Percentiles rank a stretch among this genome's conserved stretches.
phyloP scores from a whole-genome alignment of 2,113 vertebrate genomes.

The Calyptomena viridis region DNA sequence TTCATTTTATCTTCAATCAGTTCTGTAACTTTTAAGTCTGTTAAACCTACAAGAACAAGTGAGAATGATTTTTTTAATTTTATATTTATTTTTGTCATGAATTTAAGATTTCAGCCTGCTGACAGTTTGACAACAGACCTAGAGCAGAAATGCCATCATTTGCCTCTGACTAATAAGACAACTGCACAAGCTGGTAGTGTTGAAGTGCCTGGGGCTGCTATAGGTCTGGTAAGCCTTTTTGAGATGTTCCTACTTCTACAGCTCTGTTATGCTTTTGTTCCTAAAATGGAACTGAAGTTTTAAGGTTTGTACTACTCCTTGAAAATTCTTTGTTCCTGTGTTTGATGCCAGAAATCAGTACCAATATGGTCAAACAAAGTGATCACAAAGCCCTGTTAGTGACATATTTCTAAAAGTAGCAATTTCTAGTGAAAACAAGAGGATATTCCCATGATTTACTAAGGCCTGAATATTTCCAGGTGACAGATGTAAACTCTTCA shows the following conservation, averaged over 20 bases:
- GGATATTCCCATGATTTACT: not conserved
- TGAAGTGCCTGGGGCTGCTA: not conserved
- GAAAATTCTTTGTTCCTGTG: not conserved
- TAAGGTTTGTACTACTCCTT: not conserved
- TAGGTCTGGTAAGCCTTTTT: not conserved
- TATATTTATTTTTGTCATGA: not conserved
- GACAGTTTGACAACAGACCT: slow-evolving; percentile 30
- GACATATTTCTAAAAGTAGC: not conserved
- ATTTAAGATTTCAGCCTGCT: not conserved
- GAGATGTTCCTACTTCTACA: not conserved
- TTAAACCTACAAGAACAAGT: not conserved
- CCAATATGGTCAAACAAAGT: not conserved
- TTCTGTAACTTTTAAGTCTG: not conserved
- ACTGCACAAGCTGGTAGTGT: not conserved
- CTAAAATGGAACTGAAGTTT: not conserved
- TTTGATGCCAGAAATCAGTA: not conserved
- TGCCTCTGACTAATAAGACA: slow-evolving; percentile 6
- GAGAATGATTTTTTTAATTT: not conserved
- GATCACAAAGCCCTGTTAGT: not conserved
- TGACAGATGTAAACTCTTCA: not conserved
- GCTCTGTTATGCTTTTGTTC: not conserved
- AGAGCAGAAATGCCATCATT: not conserved
- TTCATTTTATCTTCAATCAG: not conserved
- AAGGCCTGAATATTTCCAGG: not conserved
- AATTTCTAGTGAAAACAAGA: not conserved